A percentile compares a stretch with the other conserved stretches of the same genome.
Evolutionary conservation across 2,113 vertebrate genomes (phyloP).

Genomic region (Percina caprodes): DNA sequence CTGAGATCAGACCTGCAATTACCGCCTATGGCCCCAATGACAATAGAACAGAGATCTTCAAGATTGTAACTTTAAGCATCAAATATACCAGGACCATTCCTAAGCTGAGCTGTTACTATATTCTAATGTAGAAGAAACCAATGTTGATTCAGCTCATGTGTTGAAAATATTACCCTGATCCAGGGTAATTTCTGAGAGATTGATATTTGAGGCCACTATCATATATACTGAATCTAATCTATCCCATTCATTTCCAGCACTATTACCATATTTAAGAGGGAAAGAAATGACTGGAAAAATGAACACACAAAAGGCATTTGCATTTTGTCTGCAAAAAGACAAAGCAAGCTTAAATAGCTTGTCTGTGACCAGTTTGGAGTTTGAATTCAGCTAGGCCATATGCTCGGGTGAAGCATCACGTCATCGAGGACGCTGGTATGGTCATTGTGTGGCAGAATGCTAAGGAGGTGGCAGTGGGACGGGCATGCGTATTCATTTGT

Average conservation of each 20-base stretch:
- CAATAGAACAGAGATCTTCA: too few species aligned
- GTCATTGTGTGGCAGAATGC: slow-evolving; percentile 75
- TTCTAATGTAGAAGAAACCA: not conserved
- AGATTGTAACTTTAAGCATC: too few species aligned
- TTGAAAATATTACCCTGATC: too few species aligned
- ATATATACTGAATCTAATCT: not conserved
- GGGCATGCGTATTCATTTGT: slow-evolving; percentile 77
- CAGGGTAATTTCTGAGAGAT: too few species aligned
- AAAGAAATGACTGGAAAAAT: not conserved
- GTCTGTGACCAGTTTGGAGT: slow-evolving; percentile 29
- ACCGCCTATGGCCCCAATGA: too few species aligned
- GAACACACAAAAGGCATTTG: slow-evolving; percentile 28
- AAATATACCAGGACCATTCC: too few species aligned
- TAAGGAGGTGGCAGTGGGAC: slow-evolving; percentile 64
- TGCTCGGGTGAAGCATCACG: slow-evolving; percentile 57
- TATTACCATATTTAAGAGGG: not conserved
- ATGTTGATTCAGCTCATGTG: not conserved
- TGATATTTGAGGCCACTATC: not conserved
- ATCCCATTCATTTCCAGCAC: slow-evolving; percentile 2
- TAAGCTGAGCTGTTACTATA: too few species aligned
- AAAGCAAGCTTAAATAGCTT: slow-evolving; percentile 39
- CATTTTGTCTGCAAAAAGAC: slow-evolving; percentile 42
- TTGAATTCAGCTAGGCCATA: slow-evolving; percentile 55
- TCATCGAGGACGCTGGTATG: slow-evolving; percentile 59
- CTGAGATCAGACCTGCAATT: too few species aligned